Base-by-base conservation (phyloP, 2,113 vertebrate species). In the Cromileptes altivelis region DNA sequence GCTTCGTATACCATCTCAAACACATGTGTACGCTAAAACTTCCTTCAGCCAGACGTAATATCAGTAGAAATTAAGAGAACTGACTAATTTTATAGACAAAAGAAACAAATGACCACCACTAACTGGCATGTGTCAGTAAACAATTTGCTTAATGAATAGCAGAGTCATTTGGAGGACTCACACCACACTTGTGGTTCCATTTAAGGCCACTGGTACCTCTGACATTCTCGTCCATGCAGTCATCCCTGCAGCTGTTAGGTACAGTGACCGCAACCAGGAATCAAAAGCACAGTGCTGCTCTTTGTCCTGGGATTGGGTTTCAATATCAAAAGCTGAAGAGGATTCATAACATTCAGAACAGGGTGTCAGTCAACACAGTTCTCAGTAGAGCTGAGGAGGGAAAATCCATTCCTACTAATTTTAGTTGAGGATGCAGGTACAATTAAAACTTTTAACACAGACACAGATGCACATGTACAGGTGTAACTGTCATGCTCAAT, bases 201-300 rank as follows among this genome's bases (percentile, higher is more conserved):
- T 84, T 87, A 85, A 53, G 70, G 81, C 65, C 7, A 12, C 55
- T 45, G 67, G 50, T 64, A 63, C 76, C 63, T 52, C 33, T 82
- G 80, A 73, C 77, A 85, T 90, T 90, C 81, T 77, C 78, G 5
- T 62, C 45, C 56, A 14, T 18, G 18, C 30, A 18, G 80, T 90
- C 85, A 72, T 81, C 85, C 63, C 49, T 23, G 68, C 92, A 94
- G 90, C 90, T 94, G 90, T 82, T 86, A 17, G 53, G 27, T 18
- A 75, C 30, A 58, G 69, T 60, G 71, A 81, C 80, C 7, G 21
- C 80, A n/a, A 37, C 6, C 75, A 72, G 33, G 74, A 85, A 63
- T 89, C 58, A 80, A 73, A 77, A 76, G 62, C 70, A 47, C 27
- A 40, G 65, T 1, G 49, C 18, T 12, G 69, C 49, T 73, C 72